Evolutionary conservation across 30 jellyfish, hydroid and myxozoan species (phyloP).

Genomic region (Nemopilema nomurai): DNA sequence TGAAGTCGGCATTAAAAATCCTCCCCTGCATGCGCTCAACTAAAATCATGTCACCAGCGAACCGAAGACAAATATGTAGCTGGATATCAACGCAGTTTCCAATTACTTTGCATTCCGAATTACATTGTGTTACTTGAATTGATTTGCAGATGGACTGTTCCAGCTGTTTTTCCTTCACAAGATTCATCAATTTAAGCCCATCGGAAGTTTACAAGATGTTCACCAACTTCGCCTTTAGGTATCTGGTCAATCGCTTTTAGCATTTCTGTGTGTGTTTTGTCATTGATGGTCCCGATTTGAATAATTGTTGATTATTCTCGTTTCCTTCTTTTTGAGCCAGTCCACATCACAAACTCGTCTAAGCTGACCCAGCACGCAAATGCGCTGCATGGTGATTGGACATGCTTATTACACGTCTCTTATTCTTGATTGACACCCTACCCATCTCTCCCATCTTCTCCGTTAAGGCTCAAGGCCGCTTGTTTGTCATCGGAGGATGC

Average conservation of each 20-base stretch:
- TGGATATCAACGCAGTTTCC: too few relatives aligned
- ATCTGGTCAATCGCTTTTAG: neutral
- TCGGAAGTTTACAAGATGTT: slow-evolving; percentile 41
- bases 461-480: slow-evolving; percentile 6
- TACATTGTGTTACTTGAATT: neutral
- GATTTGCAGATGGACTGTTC: slow-evolving; percentile 41
- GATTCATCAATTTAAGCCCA: slow-evolving; percentile 67
- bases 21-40: too few relatives aligned
- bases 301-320: neutral
- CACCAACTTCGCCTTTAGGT: slow-evolving; percentile 41
- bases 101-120: neutral
- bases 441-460: neutral
- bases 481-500: slow-evolving; percentile 30
- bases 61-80: neutral
- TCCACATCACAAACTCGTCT: too few relatives aligned
- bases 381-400: too few relatives aligned
- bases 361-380: too few relatives aligned
- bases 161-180: slow-evolving; percentile 56
- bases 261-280: neutral
- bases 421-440: too few relatives aligned
- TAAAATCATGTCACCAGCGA: too few relatives aligned
- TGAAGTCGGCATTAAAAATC: too few relatives aligned
- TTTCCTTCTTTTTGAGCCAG: neutral
- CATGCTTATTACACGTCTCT: too few relatives aligned
- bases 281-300: neutral